A percentile compares a stretch with the other conserved stretches of the same genome.
These are phyloP conservation scores for Drosophila quinaria DNA, from an alignment of 2,888 invertebrate species.

Conservation along the genomic window DNA sequence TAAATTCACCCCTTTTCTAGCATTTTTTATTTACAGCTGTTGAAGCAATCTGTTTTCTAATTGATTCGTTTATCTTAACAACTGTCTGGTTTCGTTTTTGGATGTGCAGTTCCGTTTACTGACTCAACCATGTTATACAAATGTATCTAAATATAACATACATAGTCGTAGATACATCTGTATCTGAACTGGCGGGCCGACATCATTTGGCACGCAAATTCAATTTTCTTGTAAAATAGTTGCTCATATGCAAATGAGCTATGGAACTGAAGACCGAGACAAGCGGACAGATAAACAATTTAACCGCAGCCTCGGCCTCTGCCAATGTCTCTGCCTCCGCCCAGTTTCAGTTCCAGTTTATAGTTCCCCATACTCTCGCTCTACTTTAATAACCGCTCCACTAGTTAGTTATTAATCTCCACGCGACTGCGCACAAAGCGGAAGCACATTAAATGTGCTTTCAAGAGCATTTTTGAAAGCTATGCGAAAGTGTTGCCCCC, in stretches of 20 bases:
- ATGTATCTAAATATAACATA: conserved; percentile 8
- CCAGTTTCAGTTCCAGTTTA: conserved; percentile 17
- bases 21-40: conserved; percentile 16
- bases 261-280: conserved; percentile 5
- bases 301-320: not conserved
- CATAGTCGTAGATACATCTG: not conserved
- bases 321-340: conserved; percentile 2
- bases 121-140: conserved; percentile 6
- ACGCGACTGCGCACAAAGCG: conserved; percentile 55
- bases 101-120: conserved; percentile 8
- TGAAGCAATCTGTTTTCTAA: conserved; percentile 10
- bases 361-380: not conserved
- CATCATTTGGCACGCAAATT: conserved; percentile 35
- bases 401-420: conserved; percentile 31
- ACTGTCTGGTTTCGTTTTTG: conserved; percentile 8
- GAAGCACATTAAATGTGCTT: conserved; percentile 58
- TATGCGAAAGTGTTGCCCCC: conserved; percentile 46
- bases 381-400: conserved; percentile 6
- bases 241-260: conserved; percentile 37
- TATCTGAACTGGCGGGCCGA: not conserved
- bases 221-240: conserved; percentile 18
- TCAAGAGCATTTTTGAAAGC: conserved; percentile 39
- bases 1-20: not conserved
- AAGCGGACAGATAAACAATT: conserved; percentile 17
- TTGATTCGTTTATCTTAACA: conserved; percentile 25